A percentile compares a stretch with the other conserved stretches of the same genome.
phyloP scores from a whole-genome alignment of 2,888 invertebrate genomes.

The Aplocera efformata region DNA sequence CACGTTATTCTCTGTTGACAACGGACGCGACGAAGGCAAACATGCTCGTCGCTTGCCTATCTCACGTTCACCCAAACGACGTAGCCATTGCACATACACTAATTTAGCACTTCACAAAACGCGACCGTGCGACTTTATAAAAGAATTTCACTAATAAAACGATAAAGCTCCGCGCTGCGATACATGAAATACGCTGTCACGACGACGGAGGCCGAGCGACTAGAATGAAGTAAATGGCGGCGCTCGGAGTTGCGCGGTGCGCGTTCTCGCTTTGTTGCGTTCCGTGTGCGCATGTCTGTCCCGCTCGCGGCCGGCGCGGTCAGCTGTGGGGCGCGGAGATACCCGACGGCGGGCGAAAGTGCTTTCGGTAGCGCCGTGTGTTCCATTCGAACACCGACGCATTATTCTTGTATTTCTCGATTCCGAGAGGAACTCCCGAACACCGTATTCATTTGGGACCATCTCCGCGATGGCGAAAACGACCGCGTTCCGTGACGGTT shows the following conservation, averaged over 20 bases:
- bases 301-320: slow-evolving; percentile 56
- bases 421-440: slow-evolving; percentile 27
- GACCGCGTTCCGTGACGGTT: slow-evolving; percentile 12
- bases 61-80: slow-evolving; percentile 45
- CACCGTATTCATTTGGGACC: slow-evolving; percentile 37
- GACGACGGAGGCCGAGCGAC: slow-evolving; percentile 64
- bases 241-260: slow-evolving; percentile 57
- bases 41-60: slow-evolving; percentile 52
- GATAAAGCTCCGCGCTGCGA: slow-evolving; percentile 54
- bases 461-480: slow-evolving; percentile 21
- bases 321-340: slow-evolving; percentile 74
- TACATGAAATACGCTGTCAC: slow-evolving; percentile 69
- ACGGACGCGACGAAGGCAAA: slow-evolving; percentile 65
- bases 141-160: slow-evolving; percentile 68
- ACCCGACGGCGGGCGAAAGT: slow-evolving; percentile 72
- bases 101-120: slow-evolving; percentile 49
- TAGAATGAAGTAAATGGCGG: slow-evolving; percentile 76
- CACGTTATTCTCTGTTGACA: slow-evolving; percentile 74
- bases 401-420: slow-evolving; percentile 54
- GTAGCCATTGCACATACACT: slow-evolving; percentile 51
- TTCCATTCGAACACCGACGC: slow-evolving; percentile 41
- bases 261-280: slow-evolving; percentile 45
- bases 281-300: slow-evolving; percentile 34
- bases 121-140: slow-evolving; percentile 59
- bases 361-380: slow-evolving; percentile 60